Conservation (phyloP, 2,797 vertebrate genomes). For the Oreochromis mossambicus region DNA sequence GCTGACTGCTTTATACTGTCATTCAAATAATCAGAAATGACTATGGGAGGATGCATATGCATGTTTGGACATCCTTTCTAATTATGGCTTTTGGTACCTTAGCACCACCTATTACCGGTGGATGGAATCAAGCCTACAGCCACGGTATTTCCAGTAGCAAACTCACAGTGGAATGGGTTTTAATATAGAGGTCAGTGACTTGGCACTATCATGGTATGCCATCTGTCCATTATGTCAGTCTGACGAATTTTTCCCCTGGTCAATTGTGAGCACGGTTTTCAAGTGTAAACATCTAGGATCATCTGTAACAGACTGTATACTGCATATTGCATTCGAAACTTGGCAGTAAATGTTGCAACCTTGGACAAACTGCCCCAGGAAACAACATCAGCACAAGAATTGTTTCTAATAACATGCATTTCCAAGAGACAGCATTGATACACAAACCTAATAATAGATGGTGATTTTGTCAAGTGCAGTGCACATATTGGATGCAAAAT, state of each 20-base stretch:
- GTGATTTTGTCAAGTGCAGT: not conserved
- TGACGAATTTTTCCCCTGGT: not conserved
- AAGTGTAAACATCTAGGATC: not conserved
- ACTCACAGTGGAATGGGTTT: not conserved
- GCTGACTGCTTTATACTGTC: not conserved
- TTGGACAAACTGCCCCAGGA: not conserved
- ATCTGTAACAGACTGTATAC: not conserved
- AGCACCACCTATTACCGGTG: not conserved
- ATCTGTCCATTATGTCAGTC: not conserved
- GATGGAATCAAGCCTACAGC: not conserved
- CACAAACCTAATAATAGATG: not conserved
- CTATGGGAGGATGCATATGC: not conserved
- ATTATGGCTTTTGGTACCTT: not conserved
- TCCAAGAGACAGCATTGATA: not conserved
- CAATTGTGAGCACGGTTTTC: not conserved
- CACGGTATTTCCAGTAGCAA: not conserved
- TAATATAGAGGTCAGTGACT: not conserved
- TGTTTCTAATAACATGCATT: not conserved
- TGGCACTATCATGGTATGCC: not conserved
- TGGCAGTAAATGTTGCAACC: not conserved
- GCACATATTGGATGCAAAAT: not conserved
- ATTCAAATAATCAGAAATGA: slow-evolving; percentile 9
- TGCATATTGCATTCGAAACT: not conserved
- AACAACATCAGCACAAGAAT: not conserved
- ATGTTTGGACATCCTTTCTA: not conserved